Evolutionary conservation across 1,140 invertebrate species (phyloP), one percentile per base, ranked within the genome.

Genomic region (Euschistus heros): DNA sequence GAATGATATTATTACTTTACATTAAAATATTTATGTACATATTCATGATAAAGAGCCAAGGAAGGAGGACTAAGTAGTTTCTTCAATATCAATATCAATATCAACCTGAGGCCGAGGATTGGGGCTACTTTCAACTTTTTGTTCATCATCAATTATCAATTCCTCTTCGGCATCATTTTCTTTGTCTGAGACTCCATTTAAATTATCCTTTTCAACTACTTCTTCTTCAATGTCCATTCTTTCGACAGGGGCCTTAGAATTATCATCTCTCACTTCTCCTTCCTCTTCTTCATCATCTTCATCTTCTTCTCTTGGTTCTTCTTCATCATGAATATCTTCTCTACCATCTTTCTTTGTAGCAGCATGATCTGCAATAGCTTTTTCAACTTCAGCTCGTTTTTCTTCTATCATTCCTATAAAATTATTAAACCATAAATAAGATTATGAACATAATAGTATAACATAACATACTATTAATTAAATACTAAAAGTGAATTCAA

Each of bases 371-470:
- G 68, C 75, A n/a, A 72, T 74, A 15, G 78, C 80, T 57, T 79
- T 77, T 20, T 80, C 62, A 5, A 82, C 69, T 46, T 74, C 71
- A 65, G 76, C 77, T 62, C 80, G 75, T 60, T 80, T 78, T 69
- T 73, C 76, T 47, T 80, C 78, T 55, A 81, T 78, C 65, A 76
- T 73, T 68, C 73, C 73, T 75, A 68, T 42, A 70, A 69, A 55
- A 66, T 62, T 69, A 42, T 24, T 68, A 68, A 30, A 63, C 66
- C 27, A 42, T 44, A 6, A 42, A 4, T 17, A 62, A 13, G 20
- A 37, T 27, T 5, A 62, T 8, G 6, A 44, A 22, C 52, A 47
- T 52, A 67, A 57, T 26, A n/a, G n/a, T n/a, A n/a, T n/a, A n/a
- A n/a, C n/a, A n/a, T n/a, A 50, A 63, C 42, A 10, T 46, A 52